These are phyloP conservation scores for Peucedramus taeniatus DNA, from an alignment of 2,113 vertebrate genomes.

Conservation along the genomic window DNA sequence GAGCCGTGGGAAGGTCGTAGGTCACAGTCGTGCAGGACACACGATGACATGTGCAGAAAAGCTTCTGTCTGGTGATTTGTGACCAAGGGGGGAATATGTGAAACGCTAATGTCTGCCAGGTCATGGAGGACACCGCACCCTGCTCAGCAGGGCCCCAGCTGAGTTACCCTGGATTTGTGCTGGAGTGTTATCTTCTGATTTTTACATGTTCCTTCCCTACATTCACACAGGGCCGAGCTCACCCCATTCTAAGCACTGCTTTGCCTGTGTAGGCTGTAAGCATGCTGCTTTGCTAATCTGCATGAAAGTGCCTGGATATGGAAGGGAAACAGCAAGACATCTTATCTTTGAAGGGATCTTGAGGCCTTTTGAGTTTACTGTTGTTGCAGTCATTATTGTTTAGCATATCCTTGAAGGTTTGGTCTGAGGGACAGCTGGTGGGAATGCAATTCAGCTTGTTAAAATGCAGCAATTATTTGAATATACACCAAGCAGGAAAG, in stretches of 20 bases:
- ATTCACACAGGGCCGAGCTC: background rate
- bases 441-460: constrained; percentile 42
- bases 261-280: background rate
- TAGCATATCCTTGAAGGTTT: constrained; percentile 54
- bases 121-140: background rate
- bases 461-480: constrained; percentile 63
- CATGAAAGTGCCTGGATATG: constrained; percentile 29
- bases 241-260: background rate
- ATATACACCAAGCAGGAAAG: constrained; percentile 29
- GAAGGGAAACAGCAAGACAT: constrained; percentile 30
- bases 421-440: constrained; percentile 42
- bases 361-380: constrained; percentile 30
- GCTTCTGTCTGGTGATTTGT: background rate
- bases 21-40: background rate
- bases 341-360: constrained; percentile 48
- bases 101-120: background rate
- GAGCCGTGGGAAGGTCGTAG: background rate
- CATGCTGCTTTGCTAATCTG: constrained; percentile 19
- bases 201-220: background rate
- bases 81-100: background rate
- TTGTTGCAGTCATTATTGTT: constrained; percentile 31
- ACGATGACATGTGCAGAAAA: background rate
- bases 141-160: background rate
- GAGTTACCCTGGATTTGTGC: background rate
- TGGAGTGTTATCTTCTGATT: background rate